phyloP scores from a whole-genome alignment of 2,113 vertebrate genomes.

The Hippocampus zosterae region DNA sequence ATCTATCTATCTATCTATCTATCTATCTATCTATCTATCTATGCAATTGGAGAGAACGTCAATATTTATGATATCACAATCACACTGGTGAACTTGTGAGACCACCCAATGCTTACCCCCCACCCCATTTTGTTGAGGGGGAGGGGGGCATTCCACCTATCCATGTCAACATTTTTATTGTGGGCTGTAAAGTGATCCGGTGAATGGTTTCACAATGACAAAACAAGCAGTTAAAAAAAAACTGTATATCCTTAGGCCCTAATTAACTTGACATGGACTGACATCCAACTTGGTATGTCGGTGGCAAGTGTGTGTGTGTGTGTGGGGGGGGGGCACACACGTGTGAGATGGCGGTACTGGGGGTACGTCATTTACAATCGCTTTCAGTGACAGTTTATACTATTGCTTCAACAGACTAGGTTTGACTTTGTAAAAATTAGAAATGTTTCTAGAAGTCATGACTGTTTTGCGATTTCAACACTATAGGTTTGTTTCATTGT shows the following conservation, averaged over 20 bases:
- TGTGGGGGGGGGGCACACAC: not conserved
- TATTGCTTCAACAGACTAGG: not conserved
- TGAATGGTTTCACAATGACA: constrained; percentile 58
- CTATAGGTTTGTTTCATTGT: not conserved
- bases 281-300: constrained; percentile 27
- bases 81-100: constrained; percentile 30
- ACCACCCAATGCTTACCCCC: not conserved
- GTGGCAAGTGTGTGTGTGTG: not conserved
- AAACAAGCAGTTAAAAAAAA: constrained; percentile 52
- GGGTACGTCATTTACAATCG: not conserved
- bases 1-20: too few species aligned
- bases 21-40: too few species aligned
- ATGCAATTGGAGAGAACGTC: constrained; percentile 24
- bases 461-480: not conserved
- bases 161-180: constrained; percentile 45
- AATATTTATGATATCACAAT: constrained; percentile 45
- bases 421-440: not conserved
- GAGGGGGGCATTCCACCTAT: constrained; percentile 35
- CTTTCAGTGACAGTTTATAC: not conserved
- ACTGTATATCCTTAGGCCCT: constrained; percentile 52
- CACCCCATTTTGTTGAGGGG: constrained; percentile 26
- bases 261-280: constrained; percentile 58
- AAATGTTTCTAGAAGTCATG: not conserved
- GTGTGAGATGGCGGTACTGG: too few species aligned
- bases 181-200: constrained; percentile 55